A percentile compares a stretch with the other conserved stretches of the same genome.
Evolutionary conservation across 1,140 invertebrate genomes (phyloP).

Genomic region (Orussus abietinus): DNA sequence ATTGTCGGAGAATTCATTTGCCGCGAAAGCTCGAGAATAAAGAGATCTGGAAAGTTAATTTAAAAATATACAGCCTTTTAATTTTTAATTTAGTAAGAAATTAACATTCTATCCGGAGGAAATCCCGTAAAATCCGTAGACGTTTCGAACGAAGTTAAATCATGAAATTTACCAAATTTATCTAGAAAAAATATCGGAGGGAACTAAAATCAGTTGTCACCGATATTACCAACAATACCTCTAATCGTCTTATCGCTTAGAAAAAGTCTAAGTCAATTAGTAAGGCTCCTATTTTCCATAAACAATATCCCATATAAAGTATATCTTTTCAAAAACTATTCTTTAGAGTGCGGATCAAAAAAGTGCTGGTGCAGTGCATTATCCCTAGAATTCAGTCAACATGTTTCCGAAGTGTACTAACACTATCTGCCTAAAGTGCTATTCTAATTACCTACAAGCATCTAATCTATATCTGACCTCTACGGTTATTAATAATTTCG

Average conservation of each 20-base stretch:
- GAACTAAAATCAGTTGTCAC: constrained; percentile 5
- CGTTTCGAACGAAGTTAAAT: no score
- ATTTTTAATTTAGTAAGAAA: no score
- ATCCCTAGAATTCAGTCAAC: constrained; percentile 52
- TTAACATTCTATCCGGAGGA: no score
- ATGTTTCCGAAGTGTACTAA: constrained; percentile 18
- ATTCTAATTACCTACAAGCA: not conserved
- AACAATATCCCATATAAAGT: constrained; percentile 36
- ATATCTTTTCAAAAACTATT: constrained; percentile 38
- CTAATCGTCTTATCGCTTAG: constrained; percentile 30
- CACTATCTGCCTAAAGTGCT: not conserved
- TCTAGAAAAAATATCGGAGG: not conserved
- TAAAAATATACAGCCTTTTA: no score
- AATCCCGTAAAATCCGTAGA: no score
- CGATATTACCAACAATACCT: constrained; percentile 35
- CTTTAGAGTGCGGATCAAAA: constrained; percentile 42
- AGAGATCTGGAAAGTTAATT: no score
- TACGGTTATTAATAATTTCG: no score
- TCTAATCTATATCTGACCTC: no score
- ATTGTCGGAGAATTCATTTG: constrained; percentile 14
- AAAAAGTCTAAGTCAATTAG: constrained; percentile 34
- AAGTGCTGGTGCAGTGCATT: constrained; percentile 45
- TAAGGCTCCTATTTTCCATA: constrained; percentile 37
- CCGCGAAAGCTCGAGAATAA: constrained; percentile 1
- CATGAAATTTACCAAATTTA: no score